Percentiles rank a stretch among this genome's conserved stretches.
phyloP scores from a whole-genome alignment of 2,888 invertebrate species.

The Tribolium freemani region DNA sequence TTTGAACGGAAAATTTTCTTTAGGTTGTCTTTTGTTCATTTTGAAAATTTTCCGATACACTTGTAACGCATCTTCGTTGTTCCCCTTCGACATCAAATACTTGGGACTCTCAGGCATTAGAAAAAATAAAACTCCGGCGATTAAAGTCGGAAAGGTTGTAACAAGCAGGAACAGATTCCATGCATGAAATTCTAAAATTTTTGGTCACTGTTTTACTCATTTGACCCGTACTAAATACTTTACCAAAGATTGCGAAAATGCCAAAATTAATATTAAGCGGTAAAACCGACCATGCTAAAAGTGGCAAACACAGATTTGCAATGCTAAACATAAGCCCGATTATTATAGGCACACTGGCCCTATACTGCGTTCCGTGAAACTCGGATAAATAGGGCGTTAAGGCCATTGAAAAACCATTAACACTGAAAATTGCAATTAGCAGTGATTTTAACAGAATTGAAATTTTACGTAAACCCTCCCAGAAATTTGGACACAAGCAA shows the following conservation, averaged over 20 bases:
- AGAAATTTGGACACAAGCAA: slow-evolving; percentile 77
- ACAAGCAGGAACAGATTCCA: slow-evolving; percentile 74
- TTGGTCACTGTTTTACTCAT: neutral
- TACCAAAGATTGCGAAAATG: slow-evolving; percentile 58
- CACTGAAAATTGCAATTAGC: slow-evolving; percentile 62
- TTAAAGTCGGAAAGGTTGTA: slow-evolving; percentile 73
- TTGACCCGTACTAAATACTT: neutral
- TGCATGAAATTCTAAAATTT: slow-evolving; percentile 68
- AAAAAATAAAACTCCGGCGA: slow-evolving; percentile 73
- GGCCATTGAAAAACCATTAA: slow-evolving; percentile 79
- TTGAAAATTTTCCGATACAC: slow-evolving; percentile 75
- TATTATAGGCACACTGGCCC: slow-evolving; percentile 74
- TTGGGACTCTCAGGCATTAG: slow-evolving; percentile 82
- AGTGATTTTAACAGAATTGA: neutral
- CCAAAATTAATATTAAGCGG: slow-evolving; percentile 72
- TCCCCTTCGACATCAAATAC: slow-evolving; percentile 78
- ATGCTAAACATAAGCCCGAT: slow-evolving; percentile 76
- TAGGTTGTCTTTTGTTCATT: slow-evolving; percentile 72
- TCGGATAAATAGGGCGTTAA: slow-evolving; percentile 79
- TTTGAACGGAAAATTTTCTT: slow-evolving; percentile 72
- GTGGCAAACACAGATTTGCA: slow-evolving; percentile 74
- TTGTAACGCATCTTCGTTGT: slow-evolving; percentile 74
- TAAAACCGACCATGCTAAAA: slow-evolving; percentile 79
- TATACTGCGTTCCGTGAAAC: slow-evolving; percentile 75
- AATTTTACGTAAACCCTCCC: slow-evolving; percentile 37